Conservation (phyloP, 2,888 invertebrate species). For the Microdon myrmicae region DNA sequence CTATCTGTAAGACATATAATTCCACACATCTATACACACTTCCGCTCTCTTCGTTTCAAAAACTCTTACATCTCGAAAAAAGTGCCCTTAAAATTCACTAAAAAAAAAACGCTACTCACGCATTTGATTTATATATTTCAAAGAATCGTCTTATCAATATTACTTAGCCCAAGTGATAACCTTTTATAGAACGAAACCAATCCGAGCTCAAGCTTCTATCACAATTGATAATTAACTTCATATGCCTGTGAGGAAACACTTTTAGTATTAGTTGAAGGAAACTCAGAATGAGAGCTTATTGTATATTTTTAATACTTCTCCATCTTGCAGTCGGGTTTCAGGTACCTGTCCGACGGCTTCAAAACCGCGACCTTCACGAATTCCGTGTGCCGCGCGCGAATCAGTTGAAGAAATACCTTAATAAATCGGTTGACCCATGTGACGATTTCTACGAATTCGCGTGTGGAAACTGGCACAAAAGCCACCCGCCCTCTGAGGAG, state of each 20-base stretch:
- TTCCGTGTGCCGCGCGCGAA: slow-evolving; percentile 56
- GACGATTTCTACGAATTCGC: slow-evolving; percentile 61
- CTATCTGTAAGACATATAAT: no score
- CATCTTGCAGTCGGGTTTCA: slow-evolving; percentile 15
- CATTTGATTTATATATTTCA: no score
- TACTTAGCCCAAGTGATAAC: slow-evolving; percentile 9
- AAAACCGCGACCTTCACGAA: slow-evolving; percentile 11
- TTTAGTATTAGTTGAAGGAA: slow-evolving; percentile 23
- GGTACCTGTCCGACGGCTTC: slow-evolving; percentile 19
- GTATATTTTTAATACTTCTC: slow-evolving; percentile 8
- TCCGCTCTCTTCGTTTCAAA: no score
- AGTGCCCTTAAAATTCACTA: no score
- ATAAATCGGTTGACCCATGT: slow-evolving; percentile 59
- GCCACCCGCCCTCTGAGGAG: slow-evolving; percentile 55
- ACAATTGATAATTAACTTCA: no score
- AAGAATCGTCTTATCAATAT: no score
- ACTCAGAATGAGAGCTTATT: slow-evolving; percentile 22
- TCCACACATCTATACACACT: no score
- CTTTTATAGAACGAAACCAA: slow-evolving; percentile 1
- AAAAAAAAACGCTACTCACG: no score
- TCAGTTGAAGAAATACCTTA: slow-evolving; percentile 58
- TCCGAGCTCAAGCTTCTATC: neutral
- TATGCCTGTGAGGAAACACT: slow-evolving; percentile 3
- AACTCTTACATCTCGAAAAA: no score
- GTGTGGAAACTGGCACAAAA: slow-evolving; percentile 59